These are phyloP conservation scores for Neocrepidodera transversa DNA, from an alignment of 2,888 invertebrate genomes.

Conservation along the genomic window DNA sequence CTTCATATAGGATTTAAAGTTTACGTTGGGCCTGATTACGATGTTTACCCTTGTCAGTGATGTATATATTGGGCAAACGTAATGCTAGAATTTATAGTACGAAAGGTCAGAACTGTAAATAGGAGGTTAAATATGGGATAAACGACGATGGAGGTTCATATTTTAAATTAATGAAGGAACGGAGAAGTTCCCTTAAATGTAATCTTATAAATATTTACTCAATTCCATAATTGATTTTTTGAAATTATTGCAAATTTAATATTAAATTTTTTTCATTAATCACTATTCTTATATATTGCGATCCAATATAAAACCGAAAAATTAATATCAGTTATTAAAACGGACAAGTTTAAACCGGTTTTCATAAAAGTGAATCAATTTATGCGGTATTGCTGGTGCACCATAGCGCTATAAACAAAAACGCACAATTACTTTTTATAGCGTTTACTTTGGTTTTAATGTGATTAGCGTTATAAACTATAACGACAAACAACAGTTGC, in stretches of 20 bases:
- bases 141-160: no score
- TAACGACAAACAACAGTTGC: background rate
- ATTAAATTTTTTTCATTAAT: no score
- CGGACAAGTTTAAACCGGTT: background rate
- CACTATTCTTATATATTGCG: no score
- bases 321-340: background rate
- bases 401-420: background rate
- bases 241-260: no score
- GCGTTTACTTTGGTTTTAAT: background rate
- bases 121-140: no score
- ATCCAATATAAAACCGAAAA: no score
- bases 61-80: slow-evolving; percentile 31
- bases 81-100: slow-evolving; percentile 28
- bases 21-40: slow-evolving; percentile 35
- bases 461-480: slow-evolving; percentile 1
- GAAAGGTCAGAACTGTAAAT: no score
- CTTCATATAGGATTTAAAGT: slow-evolving; percentile 35
- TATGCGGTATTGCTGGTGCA: background rate
- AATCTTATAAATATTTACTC: no score
- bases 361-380: background rate
- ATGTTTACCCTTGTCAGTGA: slow-evolving; percentile 38
- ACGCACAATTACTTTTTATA: background rate
- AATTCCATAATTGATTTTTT: no score
- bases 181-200: no score
- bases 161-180: no score